phyloP scores from a whole-genome alignment of 1,140 invertebrate species.

The Drosophila paulistorum region DNA sequence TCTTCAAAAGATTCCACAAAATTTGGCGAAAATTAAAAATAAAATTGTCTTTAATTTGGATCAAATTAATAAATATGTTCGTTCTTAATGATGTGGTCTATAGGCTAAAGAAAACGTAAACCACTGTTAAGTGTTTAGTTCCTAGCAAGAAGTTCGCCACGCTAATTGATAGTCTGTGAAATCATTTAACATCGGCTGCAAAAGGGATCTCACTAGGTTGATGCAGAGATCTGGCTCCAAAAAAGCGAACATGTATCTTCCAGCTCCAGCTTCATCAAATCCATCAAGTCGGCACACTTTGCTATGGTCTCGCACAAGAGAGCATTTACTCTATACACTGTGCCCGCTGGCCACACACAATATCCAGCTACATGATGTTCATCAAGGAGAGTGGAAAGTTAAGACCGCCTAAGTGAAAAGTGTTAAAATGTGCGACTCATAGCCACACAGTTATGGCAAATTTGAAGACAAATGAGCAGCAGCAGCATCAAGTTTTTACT shows the following conservation, averaged over 20 bases:
- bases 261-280: constrained; percentile 44
- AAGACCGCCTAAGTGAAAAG: constrained; percentile 71
- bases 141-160: constrained; percentile 52
- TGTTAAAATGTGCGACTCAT: constrained; percentile 75
- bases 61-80: too few species aligned
- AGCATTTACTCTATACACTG: constrained; percentile 30
- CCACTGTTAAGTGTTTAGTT: constrained; percentile 41
- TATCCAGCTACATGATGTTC: constrained; percentile 1
- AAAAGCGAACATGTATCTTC: constrained; percentile 19
- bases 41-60: too few species aligned
- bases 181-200: constrained; percentile 67
- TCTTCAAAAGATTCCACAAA: too few species aligned
- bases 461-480: constrained; percentile 73
- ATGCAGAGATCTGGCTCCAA: background rate
- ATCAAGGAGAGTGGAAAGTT: background rate
- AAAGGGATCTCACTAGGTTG: constrained; percentile 31
- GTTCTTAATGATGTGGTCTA: too few species aligned
- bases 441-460: constrained; percentile 47
- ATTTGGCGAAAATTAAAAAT: too few species aligned
- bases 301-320: constrained; percentile 48
- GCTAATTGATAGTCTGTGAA: constrained; percentile 81
- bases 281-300: constrained; percentile 44
- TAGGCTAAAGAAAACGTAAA: background rate
- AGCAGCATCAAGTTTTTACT: constrained; percentile 28
- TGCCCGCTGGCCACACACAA: constrained; percentile 44